phyloP scores from a whole-genome alignment of 2,113 vertebrate genomes.

The Apteryx owenii region DNA sequence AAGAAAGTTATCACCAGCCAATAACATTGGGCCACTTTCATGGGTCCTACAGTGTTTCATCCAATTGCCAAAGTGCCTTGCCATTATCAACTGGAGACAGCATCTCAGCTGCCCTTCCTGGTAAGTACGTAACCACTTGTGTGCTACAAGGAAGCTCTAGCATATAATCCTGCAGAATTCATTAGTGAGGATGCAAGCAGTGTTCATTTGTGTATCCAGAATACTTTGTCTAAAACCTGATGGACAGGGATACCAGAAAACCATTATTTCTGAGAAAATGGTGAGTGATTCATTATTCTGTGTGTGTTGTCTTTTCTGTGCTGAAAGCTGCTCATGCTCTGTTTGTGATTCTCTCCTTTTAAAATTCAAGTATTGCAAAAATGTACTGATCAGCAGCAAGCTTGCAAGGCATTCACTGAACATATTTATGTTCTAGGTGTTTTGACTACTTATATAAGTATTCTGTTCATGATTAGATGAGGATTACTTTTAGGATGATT shows the following conservation, averaged over 20 bases:
- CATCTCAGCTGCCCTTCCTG: background rate
- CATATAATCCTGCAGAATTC: background rate
- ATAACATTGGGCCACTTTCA: conserved; percentile 3
- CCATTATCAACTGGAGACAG: background rate
- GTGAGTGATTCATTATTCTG: background rate
- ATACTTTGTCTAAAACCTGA: background rate
- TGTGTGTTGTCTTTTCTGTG: background rate
- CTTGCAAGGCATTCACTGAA: background rate
- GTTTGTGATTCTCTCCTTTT: background rate
- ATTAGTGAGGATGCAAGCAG: background rate
- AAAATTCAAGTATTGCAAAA: conserved; percentile 13
- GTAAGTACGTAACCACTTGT: background rate
- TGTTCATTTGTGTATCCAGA: background rate
- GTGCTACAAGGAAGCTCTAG: accelerated
- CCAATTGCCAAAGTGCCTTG: conserved; percentile 32
- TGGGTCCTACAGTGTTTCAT: background rate
- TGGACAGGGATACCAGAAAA: background rate
- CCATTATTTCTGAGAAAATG: background rate
- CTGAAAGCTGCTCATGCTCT: background rate
- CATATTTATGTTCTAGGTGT: conserved; percentile 10
- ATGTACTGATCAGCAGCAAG: conserved; percentile 3
- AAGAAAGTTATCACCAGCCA: conserved; percentile 54
- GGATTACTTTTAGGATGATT: background rate
- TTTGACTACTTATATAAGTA: background rate
- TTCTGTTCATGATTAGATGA: background rate